A percentile compares a stretch with the other conserved stretches of the same genome.
phyloP scores from a whole-genome alignment of 2,797 vertebrate genomes.

The Parotocinclus haroldoi region DNA sequence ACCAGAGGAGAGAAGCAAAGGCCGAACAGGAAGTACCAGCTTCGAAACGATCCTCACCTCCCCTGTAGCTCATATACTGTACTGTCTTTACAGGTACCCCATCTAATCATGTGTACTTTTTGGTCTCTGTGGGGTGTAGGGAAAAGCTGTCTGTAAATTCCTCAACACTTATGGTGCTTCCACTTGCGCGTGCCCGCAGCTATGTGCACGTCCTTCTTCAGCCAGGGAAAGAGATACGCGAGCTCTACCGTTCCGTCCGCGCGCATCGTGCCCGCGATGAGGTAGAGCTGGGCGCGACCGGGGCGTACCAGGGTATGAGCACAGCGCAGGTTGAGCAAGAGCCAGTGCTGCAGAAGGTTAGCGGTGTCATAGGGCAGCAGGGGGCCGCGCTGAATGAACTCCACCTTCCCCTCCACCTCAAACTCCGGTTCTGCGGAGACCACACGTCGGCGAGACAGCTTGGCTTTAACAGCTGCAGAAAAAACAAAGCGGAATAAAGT shows the following conservation, averaged over 20 bases:
- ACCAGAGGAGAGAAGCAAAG: constrained; percentile 37
- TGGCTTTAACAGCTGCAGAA: constrained; percentile 77
- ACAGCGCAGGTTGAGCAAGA: constrained; percentile 82
- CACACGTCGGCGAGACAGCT: constrained; percentile 70
- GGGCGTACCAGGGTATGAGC: constrained; percentile 64
- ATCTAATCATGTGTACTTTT: no score
- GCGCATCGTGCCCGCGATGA: constrained; percentile 75
- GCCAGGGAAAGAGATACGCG: constrained; percentile 77
- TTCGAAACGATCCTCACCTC: constrained; percentile 16
- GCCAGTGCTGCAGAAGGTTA: constrained; percentile 81
- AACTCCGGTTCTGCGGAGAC: constrained; percentile 67
- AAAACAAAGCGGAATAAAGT: background rate
- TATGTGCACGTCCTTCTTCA: constrained; percentile 77
- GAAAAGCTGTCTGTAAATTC: background rate
- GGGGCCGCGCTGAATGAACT: constrained; percentile 78
- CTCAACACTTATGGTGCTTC: constrained; percentile 82
- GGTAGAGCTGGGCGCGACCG: constrained; percentile 73
- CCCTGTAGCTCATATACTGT: no score
- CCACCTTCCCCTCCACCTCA: constrained; percentile 77
- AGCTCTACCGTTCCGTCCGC: constrained; percentile 66
- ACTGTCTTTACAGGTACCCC: no score
- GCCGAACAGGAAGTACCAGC: constrained; percentile 37
- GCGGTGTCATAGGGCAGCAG: constrained; percentile 80
- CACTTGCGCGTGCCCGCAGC: constrained; percentile 77
- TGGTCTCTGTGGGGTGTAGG: no score